Evolutionary conservation across 2,113 vertebrate species (phyloP), one percentile per base, ranked within the genome.

Genomic region (Ammodramus savannarum): DNA sequence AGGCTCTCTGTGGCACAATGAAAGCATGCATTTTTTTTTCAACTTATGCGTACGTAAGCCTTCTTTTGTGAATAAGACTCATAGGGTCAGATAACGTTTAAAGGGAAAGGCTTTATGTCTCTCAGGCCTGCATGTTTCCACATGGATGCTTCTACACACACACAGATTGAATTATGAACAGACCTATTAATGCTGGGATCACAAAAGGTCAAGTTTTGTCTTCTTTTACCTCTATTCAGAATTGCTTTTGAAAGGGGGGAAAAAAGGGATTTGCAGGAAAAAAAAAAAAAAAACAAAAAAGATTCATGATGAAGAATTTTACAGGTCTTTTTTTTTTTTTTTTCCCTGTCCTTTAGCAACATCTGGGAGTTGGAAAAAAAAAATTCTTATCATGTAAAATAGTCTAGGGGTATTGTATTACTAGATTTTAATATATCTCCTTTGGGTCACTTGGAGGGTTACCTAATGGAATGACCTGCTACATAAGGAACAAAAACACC

Each of bases 161-260:
- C 97, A 97, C 93, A 98, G 98, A 98, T 97, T 98, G 98, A 98
- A 98, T 98, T 98, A 98, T 98, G 98, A 98, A 98, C 98, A 98
- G 98, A 98, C 97, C 98, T 98, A 98, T 98, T 98, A 98, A 98
- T 98, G 97, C 97, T 89, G 98, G 97, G 98, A 98, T 98, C 98
- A 97, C 95, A 97, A 97, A 98, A 98, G 98, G 98, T 98, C 98
- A 98, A 98, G 97, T 98, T 98, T 98, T 98, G 98, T 98, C 97
- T 98, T 98, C 97, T 98, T 98, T 98, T 97, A 97, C 97, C 79
- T 93, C 97, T 97, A 98, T 98, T 98, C 97, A 98, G 95, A 93
- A 96, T 98, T 97, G 97, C 97, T 97, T 98, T 98, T 98, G 97
- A 98, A 98, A 98, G 92, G 81, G 46, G 68, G 94, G 38, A 90